Evolutionary conservation across 92 coral and sea anemone species (phyloP).

Genomic region (Epizoanthus scotinus): DNA sequence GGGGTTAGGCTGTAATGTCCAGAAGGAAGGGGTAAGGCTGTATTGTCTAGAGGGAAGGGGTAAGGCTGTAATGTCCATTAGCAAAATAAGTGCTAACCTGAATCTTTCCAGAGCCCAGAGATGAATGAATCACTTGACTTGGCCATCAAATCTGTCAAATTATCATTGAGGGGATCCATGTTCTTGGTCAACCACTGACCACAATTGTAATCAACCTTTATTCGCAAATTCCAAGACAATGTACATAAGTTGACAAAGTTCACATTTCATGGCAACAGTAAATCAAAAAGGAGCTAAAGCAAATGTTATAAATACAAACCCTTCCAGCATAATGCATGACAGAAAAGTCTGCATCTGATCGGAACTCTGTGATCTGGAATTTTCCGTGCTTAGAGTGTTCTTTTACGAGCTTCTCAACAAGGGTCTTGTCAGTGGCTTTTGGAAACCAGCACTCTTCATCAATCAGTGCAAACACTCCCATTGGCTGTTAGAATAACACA

Average conservation of each 20-base stretch:
- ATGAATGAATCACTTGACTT: slow-evolving; percentile 91
- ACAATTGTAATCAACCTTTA: slow-evolving; percentile 89
- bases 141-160: slow-evolving; percentile 82
- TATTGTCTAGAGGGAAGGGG: too few relatives aligned
- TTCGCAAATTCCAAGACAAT: neutral
- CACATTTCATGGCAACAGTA: neutral
- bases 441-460: slow-evolving; percentile 99
- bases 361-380: slow-evolving; percentile 95
- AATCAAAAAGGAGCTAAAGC: neutral
- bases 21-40: too few relatives aligned
- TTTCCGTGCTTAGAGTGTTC: slow-evolving; percentile 82
- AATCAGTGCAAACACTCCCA: slow-evolving; percentile 92
- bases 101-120: slow-evolving; percentile 88
- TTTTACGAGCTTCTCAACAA: slow-evolving; percentile 86
- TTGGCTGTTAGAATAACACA: slow-evolving; percentile 64
- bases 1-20: too few relatives aligned
- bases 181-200: slow-evolving; percentile 91
- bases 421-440: slow-evolving; percentile 92
- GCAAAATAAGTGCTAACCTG: slow-evolving; percentile 59
- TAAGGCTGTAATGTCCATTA: too few relatives aligned
- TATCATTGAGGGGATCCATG: slow-evolving; percentile 98
- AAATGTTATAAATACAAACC: slow-evolving; percentile 41
- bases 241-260: neutral
- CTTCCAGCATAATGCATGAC: slow-evolving; percentile 96
- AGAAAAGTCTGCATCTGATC: slow-evolving; percentile 92